A percentile compares a stretch with the other conserved stretches of the same genome.
These are phyloP conservation scores for Atractosteus spatula DNA, from an alignment of 2,113 vertebrate genomes.

Conservation along the genomic window DNA sequence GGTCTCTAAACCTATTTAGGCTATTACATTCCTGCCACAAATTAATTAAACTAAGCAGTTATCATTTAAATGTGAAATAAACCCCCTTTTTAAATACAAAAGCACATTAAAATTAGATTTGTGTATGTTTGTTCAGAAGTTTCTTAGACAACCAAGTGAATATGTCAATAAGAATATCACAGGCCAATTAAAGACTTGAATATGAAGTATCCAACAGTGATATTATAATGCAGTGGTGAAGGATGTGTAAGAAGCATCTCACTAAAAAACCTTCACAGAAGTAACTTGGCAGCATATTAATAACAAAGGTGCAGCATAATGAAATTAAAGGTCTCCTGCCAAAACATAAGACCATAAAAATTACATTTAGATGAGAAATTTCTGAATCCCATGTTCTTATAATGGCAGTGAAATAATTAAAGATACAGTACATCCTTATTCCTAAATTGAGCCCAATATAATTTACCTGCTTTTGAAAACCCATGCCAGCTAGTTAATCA, in stretches of 20 bases:
- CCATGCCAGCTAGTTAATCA: background rate
- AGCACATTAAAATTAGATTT: no score
- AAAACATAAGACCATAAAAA: constrained; percentile 64
- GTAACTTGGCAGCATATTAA: constrained; percentile 63
- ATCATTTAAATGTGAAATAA: no score
- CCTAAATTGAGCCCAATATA: background rate
- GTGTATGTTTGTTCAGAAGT: background rate
- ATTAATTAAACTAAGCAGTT: no score
- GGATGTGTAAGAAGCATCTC: constrained; percentile 59
- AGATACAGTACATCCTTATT: constrained; percentile 31
- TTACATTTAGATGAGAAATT: constrained; percentile 54
- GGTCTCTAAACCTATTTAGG: no score
- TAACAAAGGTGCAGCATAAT: constrained; percentile 66
- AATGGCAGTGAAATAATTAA: constrained; percentile 46
- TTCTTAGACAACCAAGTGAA: no score
- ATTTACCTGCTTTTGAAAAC: background rate
- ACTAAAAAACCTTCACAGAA: constrained; percentile 55
- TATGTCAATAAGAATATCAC: background rate
- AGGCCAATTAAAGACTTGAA: constrained; percentile 53
- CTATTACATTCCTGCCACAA: no score
- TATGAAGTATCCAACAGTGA: constrained; percentile 64
- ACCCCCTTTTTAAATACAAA: no score
- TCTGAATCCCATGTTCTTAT: background rate
- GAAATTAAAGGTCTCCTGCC: constrained; percentile 63
- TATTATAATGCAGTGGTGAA: constrained; percentile 59